Percentiles rank a stretch among this genome's conserved stretches.
These are phyloP conservation scores for Nomada lathburiana DNA, from an alignment of 2,888 invertebrate genomes.

Conservation along the genomic window DNA sequence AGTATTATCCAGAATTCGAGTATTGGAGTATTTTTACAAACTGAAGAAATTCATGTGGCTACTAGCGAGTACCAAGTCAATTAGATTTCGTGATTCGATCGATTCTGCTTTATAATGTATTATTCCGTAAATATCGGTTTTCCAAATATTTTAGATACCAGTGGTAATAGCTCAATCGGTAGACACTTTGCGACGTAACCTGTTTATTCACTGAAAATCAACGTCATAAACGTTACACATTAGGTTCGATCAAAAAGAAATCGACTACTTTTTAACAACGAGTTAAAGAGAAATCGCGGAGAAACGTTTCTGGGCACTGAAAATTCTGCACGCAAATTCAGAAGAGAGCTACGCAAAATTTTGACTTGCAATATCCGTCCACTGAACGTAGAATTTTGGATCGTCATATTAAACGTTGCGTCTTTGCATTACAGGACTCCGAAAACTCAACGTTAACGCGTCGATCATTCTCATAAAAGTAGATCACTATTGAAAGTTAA, in stretches of 20 bases:
- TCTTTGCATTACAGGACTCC: slow-evolving; percentile 11
- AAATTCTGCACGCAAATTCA: slow-evolving; percentile 30
- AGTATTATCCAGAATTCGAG: no score
- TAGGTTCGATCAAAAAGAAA: background rate
- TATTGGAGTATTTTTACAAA: no score
- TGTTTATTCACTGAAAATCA: slow-evolving; percentile 11
- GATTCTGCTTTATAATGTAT: no score
- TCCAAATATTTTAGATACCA: background rate
- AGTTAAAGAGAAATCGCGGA: slow-evolving; percentile 13
- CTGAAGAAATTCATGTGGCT: no score
- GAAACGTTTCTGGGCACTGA: slow-evolving; percentile 20
- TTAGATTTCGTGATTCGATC: no score
- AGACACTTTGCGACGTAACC: background rate
- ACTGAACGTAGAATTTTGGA: slow-evolving; percentile 61
- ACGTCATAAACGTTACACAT: slow-evolving; percentile 10
- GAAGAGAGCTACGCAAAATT: slow-evolving; percentile 49
- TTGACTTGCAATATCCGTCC: slow-evolving; percentile 69
- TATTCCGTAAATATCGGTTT: background rate
- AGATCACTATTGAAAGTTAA: background rate
- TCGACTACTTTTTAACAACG: background rate
- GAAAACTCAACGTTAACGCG: background rate
- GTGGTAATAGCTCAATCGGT: background rate
- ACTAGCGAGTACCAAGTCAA: no score
- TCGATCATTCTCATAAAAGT: background rate
- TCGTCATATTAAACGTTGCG: slow-evolving; percentile 32